A percentile compares a stretch with the other conserved stretches of the same genome.
These are phyloP conservation scores for Capricornis sumatraensis DNA, from an alignment of 2,113 vertebrate genomes.

Conservation along the genomic window DNA sequence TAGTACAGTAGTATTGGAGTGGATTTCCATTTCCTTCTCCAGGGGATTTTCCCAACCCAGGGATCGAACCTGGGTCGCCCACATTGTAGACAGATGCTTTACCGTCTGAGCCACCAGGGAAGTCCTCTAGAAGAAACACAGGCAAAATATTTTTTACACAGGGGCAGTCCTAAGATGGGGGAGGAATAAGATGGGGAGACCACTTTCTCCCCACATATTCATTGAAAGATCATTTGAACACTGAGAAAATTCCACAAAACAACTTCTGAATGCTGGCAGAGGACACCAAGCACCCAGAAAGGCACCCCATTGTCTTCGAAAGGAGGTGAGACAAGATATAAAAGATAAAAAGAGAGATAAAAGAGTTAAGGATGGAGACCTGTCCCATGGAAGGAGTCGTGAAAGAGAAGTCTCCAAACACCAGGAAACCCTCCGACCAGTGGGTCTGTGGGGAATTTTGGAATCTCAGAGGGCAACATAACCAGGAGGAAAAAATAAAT, in stretches of 20 bases:
- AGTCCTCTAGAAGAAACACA: not conserved
- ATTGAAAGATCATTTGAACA: not conserved
- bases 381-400: not conserved
- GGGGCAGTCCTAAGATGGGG: not conserved
- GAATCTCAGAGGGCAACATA: not conserved
- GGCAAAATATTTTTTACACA: not conserved
- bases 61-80: no score
- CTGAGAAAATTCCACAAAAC: not conserved
- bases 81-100: no score
- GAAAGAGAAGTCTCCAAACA: not conserved
- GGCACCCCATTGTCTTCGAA: not conserved
- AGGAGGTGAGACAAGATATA: not conserved
- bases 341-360: not conserved
- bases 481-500: accelerated
- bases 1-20: no score
- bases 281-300: not conserved
- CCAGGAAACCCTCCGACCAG: not conserved
- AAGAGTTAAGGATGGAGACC: not conserved
- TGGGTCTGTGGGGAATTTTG: not conserved
- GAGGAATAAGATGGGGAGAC: not conserved
- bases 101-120: no score
- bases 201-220: not conserved
- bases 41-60: no score
- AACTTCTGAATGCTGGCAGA: not conserved
- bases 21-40: no score